Conservation (phyloP, 2,113 vertebrate genomes). For the Phaethornis superciliosus region DNA sequence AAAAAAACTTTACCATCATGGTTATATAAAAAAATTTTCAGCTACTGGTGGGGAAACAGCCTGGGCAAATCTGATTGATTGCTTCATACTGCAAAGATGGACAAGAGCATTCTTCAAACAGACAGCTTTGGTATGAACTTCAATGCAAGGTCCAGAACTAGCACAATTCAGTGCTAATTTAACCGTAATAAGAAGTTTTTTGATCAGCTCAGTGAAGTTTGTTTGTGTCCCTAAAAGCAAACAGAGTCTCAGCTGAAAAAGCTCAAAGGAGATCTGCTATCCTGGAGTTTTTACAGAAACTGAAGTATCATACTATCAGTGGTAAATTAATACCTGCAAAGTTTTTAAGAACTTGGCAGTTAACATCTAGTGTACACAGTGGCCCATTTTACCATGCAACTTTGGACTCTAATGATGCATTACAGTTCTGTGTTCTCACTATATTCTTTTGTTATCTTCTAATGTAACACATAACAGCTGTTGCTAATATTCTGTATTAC, state of each 20-base stretch:
- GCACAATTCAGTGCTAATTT: neutral
- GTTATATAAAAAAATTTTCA: slow-evolving; percentile 25
- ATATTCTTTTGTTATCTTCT: neutral
- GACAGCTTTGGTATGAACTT: neutral
- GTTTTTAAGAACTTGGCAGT: neutral
- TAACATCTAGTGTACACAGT: neutral
- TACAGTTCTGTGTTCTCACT: neutral
- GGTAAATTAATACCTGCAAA: neutral
- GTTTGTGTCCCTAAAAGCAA: neutral
- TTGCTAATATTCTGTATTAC: neutral
- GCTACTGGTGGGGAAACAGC: slow-evolving; percentile 5
- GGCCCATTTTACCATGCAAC: neutral
- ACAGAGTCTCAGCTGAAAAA: neutral
- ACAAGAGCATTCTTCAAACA: neutral
- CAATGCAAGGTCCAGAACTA: neutral
- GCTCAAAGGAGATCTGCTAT: neutral
- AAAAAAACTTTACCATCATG: slow-evolving; percentile 26
- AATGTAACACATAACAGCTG: neutral
- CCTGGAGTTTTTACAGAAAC: neutral
- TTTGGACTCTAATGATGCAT: neutral
- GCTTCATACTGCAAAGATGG: neutral
- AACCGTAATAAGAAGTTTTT: neutral
- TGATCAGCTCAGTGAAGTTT: neutral
- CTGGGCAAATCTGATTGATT: slow-evolving; percentile 5
- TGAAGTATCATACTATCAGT: neutral